Base-by-base conservation (phyloP, 2,888 invertebrate genomes). In the Cyaniris semiargus region DNA sequence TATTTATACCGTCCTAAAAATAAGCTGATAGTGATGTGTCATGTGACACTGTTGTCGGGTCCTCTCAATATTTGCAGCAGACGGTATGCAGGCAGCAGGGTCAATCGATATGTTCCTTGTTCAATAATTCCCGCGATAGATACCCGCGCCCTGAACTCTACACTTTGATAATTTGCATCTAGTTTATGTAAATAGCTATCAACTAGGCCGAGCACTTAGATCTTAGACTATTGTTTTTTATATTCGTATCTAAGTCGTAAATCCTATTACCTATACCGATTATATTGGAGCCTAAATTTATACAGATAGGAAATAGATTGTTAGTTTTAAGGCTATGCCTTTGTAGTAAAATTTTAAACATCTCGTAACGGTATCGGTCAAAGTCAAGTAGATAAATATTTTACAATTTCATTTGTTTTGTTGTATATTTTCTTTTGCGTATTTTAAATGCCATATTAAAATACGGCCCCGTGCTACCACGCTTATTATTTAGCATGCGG, bases 41-140 rank as follows among this genome's bases (percentile, higher is more conserved):
- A n/a, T 27, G 27, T 2, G 27, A 2, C 27, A 27, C 27, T 3
- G 27, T 27, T 27, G 27, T 27, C 27, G 27, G 48, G 48, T 56
- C 21, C 21, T 58, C 58, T 58, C 58, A 58, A 58, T 58, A n/a
- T 7, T 21, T 58, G 58, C 21, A 53, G 5, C 4, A 18, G 1
- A 18, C 53, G 18, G 44, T 53, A 48, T 13, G 48, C 53, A 44
- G 8, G 44, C 4, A 60, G 58, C 7, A 4, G 13, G 21, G 60
- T 60, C 23, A 60, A 60, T 60, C 60, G 60, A 60, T 60, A 21
- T 7, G 58, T 21, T 13, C 10, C 60, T 60, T 60, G 23, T 60
- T 60, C 13, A 60, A 58, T 60, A 60, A 60, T 60, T n/a, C n/a
- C n/a, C n/a, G n/a, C n/a, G n/a, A 60, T 13, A 13, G 60, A 60